These are phyloP conservation scores for Alligator sinensis DNA, from an alignment of 2,113 vertebrate genomes.

Conservation along the genomic window DNA sequence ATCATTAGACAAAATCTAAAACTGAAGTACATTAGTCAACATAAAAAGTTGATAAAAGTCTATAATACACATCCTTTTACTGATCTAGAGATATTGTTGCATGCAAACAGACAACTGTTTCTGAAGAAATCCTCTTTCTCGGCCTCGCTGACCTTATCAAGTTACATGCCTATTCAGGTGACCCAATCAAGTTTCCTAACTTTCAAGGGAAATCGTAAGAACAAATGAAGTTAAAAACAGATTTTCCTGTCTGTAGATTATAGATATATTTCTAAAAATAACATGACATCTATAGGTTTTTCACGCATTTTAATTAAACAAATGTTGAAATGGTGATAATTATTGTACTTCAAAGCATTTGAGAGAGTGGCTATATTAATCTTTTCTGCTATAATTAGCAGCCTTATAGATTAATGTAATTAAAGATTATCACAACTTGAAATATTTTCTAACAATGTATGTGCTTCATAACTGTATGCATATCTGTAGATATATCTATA, in stretches of 20 bases:
- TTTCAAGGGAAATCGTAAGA: constrained; percentile 15
- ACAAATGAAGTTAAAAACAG: constrained; percentile 43
- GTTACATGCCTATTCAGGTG: neutral
- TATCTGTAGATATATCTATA: neutral
- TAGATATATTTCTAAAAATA: constrained; percentile 40
- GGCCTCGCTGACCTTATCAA: constrained; percentile 2
- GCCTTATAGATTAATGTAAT: neutral
- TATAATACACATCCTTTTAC: neutral
- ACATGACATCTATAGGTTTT: constrained; percentile 11
- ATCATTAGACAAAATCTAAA: neutral
- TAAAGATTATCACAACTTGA: neutral
- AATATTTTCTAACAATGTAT: neutral
- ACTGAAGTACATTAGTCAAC: neutral
- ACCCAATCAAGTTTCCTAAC: too few species aligned
- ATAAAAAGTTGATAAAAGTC: neutral
- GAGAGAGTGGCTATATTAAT: neutral
- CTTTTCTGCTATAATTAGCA: neutral
- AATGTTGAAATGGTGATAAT: constrained; percentile 28
- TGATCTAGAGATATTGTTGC: neutral
- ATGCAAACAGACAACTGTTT: neutral
- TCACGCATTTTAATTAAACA: constrained; percentile 10
- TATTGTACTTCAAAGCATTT: neutral
- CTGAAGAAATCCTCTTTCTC: neutral
- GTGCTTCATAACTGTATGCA: neutral
- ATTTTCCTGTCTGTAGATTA: neutral